A percentile compares a stretch with the other conserved stretches of the same genome.
These are phyloP conservation scores for Rhingia rostrata DNA, from an alignment of 2,888 invertebrate genomes.

Conservation along the genomic window DNA sequence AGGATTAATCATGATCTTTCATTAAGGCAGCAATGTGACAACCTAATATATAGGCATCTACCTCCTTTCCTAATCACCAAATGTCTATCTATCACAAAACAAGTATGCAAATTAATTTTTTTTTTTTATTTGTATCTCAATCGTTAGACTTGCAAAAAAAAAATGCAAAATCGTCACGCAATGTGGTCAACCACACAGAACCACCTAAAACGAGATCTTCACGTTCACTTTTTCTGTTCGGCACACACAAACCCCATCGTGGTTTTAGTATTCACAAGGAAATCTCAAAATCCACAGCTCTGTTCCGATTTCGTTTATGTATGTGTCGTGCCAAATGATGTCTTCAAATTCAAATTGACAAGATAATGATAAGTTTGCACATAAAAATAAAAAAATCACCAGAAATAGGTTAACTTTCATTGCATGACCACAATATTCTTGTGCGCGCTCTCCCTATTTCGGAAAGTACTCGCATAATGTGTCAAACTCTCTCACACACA, in stretches of 20 bases:
- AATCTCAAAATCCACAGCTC: constrained; percentile 24
- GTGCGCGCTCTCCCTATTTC: constrained; percentile 10
- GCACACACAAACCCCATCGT: neutral
- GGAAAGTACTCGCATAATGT: constrained; percentile 40
- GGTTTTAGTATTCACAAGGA: constrained; percentile 41
- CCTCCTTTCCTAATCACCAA: too few relatives aligned
- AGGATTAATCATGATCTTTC: too few relatives aligned
- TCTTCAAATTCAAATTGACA: constrained; percentile 70
- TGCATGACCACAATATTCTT: constrained; percentile 54
- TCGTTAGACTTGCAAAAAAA: constrained; percentile 44
- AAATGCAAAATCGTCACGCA: constrained; percentile 67
- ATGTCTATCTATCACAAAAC: too few relatives aligned
- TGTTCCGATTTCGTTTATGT: constrained; percentile 55
- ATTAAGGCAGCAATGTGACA: too few relatives aligned
- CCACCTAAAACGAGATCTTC: neutral
- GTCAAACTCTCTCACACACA: constrained; percentile 52
- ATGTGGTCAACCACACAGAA: constrained; percentile 40
- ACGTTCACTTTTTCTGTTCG: constrained; percentile 22
- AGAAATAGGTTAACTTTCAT: constrained; percentile 74
- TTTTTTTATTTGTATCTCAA: constrained; percentile 10
- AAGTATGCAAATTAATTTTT: too few relatives aligned
- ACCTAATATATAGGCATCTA: too few relatives aligned
- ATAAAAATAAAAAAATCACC: neutral
- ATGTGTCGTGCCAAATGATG: constrained; percentile 59
- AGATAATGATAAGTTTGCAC: constrained; percentile 66